Conservation (phyloP, 2,113 vertebrate genomes). For the Bambusicola thoracicus region DNA sequence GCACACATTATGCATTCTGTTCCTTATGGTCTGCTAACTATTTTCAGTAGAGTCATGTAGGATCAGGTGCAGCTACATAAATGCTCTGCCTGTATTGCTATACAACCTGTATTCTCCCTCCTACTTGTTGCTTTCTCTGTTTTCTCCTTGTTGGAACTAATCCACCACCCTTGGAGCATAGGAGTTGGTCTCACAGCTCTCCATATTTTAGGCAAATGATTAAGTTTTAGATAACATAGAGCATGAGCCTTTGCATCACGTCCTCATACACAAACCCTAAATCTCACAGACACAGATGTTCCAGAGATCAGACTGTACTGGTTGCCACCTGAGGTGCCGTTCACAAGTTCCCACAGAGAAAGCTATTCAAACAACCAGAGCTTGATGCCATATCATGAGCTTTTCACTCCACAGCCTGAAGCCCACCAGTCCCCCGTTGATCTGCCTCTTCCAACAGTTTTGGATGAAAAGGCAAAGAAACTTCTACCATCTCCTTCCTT, state of each 20-base stretch:
- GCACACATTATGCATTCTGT: not conserved
- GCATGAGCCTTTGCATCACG: not conserved
- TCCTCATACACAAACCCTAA: not conserved
- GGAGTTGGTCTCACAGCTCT: not conserved
- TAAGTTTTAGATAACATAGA: not conserved
- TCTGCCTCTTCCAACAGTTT: not conserved
- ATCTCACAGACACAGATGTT: not conserved
- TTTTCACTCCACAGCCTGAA: not conserved
- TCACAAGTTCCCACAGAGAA: not conserved
- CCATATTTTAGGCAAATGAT: not conserved
- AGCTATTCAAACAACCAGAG: not conserved
- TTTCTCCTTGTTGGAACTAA: not conserved
- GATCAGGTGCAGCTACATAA: not conserved
- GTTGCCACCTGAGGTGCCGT: not conserved
- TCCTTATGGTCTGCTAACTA: not conserved
- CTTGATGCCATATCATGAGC: not conserved
- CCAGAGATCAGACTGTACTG: not conserved
- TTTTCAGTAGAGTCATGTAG: not conserved
- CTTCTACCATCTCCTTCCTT: not conserved
- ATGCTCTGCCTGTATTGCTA: not conserved
- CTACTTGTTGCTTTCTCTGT: not conserved
- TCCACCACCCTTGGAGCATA: not conserved
- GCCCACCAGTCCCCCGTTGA: not conserved
- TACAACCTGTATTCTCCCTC: not conserved
- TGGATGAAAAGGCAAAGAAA: not conserved